Base-by-base conservation (phyloP, 2,888 invertebrate genomes). In the Encarsia formosa region DNA sequence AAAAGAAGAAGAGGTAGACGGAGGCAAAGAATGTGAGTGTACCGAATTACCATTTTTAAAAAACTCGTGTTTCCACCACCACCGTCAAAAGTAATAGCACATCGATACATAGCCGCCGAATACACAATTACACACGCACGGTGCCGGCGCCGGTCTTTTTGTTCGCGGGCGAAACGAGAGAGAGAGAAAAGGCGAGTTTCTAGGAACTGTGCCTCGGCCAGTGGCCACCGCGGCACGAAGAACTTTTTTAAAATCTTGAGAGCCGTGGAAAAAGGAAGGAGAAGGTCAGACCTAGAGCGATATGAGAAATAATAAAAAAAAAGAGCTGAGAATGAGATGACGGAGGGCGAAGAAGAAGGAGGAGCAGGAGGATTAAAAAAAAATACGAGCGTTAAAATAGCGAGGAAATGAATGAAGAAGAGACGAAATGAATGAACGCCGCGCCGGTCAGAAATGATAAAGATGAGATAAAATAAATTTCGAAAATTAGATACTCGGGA, bases 131-230 rank as follows among this genome's bases (percentile, higher is more conserved):
- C n/a, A n/a, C n/a, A n/a, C n/a, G n/a, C 45, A 16, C 35, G 45
- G 44, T 45, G 49, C 45, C 49, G 54, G 15, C 26, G 35, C 34
- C 15, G 24, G 20, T 35, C 45, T 40, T 51, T 48, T 51, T 51
- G 40, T 43, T 51, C 44, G 22, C n/a, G 32, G 24, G 35, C 26
- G 29, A 41, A 24, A 46, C 24, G 29, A 31, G 37, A 35, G 29
- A 45, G 45, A 31, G 47, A 52, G 47, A 47, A 54, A 50, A 48
- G 46, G 29, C 40, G 43, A 38, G 39, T 29, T 54, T 54, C 54
- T 54, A 50, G 54, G 54, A 54, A 54, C 50, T n/a, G 26, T 6
- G 29, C 38, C 31, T 13, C 18, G 29, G 43, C 29, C 24, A 40
- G 5, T 35, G 41, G n/a, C 49, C 22, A 5, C 15, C 39, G 23